phyloP scores from a whole-genome alignment of 2,888 invertebrate species.

The Alviniconcha strummeri region DNA sequence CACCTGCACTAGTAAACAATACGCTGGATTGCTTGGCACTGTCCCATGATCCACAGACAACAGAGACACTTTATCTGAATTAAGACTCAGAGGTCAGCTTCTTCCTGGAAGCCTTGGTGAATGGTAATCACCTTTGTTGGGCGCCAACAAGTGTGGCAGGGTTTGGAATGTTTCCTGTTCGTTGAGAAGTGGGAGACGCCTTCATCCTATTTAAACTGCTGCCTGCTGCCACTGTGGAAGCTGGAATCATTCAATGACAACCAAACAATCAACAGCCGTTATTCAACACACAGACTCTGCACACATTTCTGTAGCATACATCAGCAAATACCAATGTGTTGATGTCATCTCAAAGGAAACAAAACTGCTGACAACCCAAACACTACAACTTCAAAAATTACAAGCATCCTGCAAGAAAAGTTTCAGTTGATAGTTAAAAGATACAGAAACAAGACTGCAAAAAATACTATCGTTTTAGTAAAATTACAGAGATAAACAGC shows the following conservation, averaged over 20 bases:
- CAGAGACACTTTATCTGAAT: not conserved
- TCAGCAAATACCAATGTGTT: too few relatives aligned
- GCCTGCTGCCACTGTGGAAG: constrained; percentile 20
- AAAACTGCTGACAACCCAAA: not conserved
- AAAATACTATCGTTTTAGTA: too few relatives aligned
- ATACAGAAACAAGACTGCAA: too few relatives aligned
- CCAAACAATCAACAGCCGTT: not conserved
- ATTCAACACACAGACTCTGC: too few relatives aligned
- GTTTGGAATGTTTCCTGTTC: constrained; percentile 12
- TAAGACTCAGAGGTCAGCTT: not conserved
- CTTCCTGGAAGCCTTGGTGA: not conserved
- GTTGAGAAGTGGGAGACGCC: constrained; percentile 8
- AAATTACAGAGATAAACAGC: too few relatives aligned
- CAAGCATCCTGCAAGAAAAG: too few relatives aligned
- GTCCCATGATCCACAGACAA: not conserved
- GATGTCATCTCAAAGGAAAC: not conserved
- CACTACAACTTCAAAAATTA: not conserved
- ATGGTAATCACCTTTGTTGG: constrained; percentile 6
- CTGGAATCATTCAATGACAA: constrained; percentile 9
- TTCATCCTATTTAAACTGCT: constrained; percentile 23
- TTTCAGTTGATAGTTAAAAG: too few relatives aligned
- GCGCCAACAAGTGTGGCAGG: not conserved
- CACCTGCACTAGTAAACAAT: not conserved
- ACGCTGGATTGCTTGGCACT: not conserved
- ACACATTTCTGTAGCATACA: too few relatives aligned